A percentile compares a stretch with the other conserved stretches of the same genome.
Evolutionary conservation across 2,888 invertebrate genomes (phyloP).

Genomic region (Norana najaformis): DNA sequence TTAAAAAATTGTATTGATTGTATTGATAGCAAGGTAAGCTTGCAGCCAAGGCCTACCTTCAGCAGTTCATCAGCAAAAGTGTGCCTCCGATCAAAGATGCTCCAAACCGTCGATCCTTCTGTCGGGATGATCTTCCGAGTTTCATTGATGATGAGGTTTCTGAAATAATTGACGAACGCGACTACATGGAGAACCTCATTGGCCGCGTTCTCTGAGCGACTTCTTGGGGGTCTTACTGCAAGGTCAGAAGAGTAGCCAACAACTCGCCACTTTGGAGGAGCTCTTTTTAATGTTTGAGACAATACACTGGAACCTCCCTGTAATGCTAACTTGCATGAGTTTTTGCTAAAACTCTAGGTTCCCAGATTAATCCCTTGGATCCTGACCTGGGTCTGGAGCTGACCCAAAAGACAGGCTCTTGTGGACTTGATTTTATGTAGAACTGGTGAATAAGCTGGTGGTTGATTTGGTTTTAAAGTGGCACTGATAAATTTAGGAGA

Average conservation of each 20-base stretch:
- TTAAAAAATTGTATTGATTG: not conserved
- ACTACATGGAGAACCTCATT: constrained; percentile 43
- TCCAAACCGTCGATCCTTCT: constrained; percentile 34
- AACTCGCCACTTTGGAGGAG: not conserved
- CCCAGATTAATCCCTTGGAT: not conserved
- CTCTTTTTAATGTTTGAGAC: not conserved
- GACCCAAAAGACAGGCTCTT: not conserved
- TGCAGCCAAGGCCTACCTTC: constrained; percentile 52
- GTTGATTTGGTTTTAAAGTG: not conserved
- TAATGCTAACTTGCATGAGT: not conserved
- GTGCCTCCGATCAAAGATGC: constrained; percentile 30
- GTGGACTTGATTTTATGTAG: not conserved
- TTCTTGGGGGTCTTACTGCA: not conserved
- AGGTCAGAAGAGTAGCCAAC: not conserved
- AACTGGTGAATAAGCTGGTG: not conserved
- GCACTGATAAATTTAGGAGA: not conserved
- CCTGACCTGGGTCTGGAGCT: too few species aligned
- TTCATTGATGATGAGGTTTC: constrained; percentile 45
- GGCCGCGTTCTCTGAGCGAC: constrained; percentile 34
- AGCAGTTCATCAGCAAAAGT: constrained; percentile 37
- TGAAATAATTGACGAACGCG: constrained; percentile 44
- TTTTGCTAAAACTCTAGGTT: not conserved
- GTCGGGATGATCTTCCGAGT: constrained; percentile 40
- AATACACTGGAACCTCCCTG: not conserved
- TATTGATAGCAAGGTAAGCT: constrained; percentile 54